Conservation (phyloP, 2,888 invertebrate species). For the Odontothrips loti region DNA sequence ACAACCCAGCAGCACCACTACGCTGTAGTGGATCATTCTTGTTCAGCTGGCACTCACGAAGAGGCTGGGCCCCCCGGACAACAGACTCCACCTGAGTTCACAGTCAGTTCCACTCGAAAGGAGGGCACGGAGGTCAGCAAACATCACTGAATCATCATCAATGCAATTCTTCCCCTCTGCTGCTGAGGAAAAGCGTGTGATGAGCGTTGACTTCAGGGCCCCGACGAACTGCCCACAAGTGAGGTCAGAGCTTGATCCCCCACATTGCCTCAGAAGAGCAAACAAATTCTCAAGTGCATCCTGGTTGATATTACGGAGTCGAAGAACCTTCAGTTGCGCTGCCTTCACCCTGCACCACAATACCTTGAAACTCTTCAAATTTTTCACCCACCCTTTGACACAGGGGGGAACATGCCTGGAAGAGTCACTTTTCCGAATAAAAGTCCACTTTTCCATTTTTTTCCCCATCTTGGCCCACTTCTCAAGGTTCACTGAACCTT, state of each 20-base stretch:
- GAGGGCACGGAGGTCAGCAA: not conserved
- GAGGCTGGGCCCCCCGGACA: not conserved
- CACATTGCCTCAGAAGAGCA: not conserved
- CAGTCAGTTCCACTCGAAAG: not conserved
- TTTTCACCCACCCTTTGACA: too few species aligned
- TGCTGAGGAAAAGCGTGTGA: not conserved
- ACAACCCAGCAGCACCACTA: not conserved
- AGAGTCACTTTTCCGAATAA: constrained; percentile 2
- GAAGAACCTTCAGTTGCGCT: not conserved
- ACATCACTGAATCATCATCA: not conserved
- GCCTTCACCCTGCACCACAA: constrained; percentile 5
- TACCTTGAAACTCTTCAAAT: not conserved
- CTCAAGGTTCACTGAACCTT: not conserved
- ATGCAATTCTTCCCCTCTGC: constrained; percentile 12
- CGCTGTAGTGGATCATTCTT: not conserved
- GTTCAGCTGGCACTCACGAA: not conserved
- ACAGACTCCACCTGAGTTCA: not conserved
- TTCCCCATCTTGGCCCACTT: not conserved
- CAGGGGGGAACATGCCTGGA: not conserved
- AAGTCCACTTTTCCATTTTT: not conserved
- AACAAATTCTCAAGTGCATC: constrained; percentile 10
- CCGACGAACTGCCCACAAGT: not conserved
- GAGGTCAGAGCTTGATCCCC: not conserved
- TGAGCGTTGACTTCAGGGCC: not conserved
- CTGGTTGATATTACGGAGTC: constrained; percentile 1